Base-by-base conservation (phyloP, 2,797 vertebrate species). In the Micrastur ruficollis region DNA sequence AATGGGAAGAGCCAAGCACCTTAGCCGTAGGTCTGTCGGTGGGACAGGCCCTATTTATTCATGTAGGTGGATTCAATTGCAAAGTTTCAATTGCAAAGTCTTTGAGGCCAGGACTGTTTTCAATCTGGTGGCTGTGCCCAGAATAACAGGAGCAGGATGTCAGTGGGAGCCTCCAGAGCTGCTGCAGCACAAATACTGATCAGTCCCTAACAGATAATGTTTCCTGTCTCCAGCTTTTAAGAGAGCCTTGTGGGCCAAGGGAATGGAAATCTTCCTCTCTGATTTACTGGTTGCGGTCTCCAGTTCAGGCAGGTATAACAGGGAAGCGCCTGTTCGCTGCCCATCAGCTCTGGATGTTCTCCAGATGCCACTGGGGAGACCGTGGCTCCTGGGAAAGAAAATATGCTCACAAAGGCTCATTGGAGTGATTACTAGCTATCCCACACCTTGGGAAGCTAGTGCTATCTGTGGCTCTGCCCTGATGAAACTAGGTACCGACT, bases 71-170 rank as follows among this genome's bases (percentile, higher is more conserved):
- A 46, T 87, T 91, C 74, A 78, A 15, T n/a, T 89, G 68, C 61
- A 47, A 85, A 71, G 79, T 9, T 87, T 91, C 74, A 78, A 15
- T n/a, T 89, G 68, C 61, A 50, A 87, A 71, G 79, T 9, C 73
- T 89, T 36, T 95, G 73, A 0, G 2, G 83, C 46, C 71, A 82
- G 84, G 52, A 61, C 86, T 95, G 84, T 94, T 95, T 95, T 89
- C 75, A 88, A 46, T 96, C 68, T 70, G 63, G 29, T 74, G 72
- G 49, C 86, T 95, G 71, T 95, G 95, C 96, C 96, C 91, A 97
- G 86, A 97, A 96, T 89, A 97, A 97, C 95, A 96, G 91, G 86
- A 97, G 92, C 81, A 93, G 95, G 96, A 97, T 97, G 96, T 97
- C 84, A 86, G 95, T 79, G 81, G 89, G 72, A 96, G 86, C 71